Base-by-base conservation (phyloP, 2,113 vertebrate species). In the Psammodynastes pulverulentus region DNA sequence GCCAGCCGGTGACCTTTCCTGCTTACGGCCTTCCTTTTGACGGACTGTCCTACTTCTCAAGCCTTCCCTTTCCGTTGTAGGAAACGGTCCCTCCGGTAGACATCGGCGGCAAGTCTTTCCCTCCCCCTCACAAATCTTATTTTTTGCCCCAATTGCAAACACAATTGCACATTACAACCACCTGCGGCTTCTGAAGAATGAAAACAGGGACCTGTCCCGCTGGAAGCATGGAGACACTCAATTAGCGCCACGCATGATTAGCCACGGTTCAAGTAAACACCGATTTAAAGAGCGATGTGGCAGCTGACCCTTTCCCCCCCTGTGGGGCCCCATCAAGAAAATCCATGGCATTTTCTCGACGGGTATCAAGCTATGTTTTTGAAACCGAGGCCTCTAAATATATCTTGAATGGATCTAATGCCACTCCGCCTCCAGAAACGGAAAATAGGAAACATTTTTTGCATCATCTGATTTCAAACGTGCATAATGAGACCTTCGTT, bases 241-340 rank as follows among this genome's bases (percentile, higher is more conserved):
- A 92, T 94, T 72, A 84, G 72, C 8, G 86, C 92, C 49, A 84
- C 29, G 48, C 93, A 13, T 21, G 46, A 84, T 95, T 95, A 92
- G 45, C 94, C 26, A 0, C 26, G 2, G 46, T 3, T 85, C 88
- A 51, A 10, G 87, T 86, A 92, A 93, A 91, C 93, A 92, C 45
- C 56, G 45, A 86, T 89, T 92, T 84, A 85, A n/a, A 49, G 52
- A 84, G 51, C 19, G 52, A 58, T 58, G 89, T 92, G 87, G 72
- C 87, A 62, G 72, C 87, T 49, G 91, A 58, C 72, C 72, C 52
- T 51, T 58, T 49, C 0, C 1, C 9, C 87, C 45, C 52, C 67
- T 7, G 29, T 3, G 49, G 43, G 62, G 23, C 39, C 39, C 87
- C 7, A 7, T 79, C 49, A 4, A 29, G 10, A 46, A 45, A 89